Conservation (phyloP, 2,797 vertebrate genomes). For the Acipenser transmontanus region DNA sequence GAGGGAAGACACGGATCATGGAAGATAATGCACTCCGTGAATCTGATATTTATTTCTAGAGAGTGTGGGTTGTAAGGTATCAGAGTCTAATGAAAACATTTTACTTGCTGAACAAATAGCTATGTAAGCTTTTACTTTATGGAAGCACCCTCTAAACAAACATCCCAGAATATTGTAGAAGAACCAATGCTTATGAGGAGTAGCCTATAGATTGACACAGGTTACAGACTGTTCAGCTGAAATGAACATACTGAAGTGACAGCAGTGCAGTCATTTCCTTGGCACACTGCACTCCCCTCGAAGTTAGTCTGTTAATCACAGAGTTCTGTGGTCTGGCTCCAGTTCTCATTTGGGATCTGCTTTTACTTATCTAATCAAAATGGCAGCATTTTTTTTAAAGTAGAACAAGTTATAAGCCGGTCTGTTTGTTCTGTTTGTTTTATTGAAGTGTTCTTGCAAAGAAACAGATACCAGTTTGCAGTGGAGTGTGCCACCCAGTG, state of each 20-base stretch:
- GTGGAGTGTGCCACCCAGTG: too few species aligned
- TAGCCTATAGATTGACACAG: not conserved
- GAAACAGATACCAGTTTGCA: too few species aligned
- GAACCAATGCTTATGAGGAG: too few species aligned
- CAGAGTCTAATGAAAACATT: not conserved
- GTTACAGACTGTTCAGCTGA: not conserved
- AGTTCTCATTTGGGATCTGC: constrained; percentile 2
- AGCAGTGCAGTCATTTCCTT: not conserved
- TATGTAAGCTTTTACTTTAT: too few species aligned
- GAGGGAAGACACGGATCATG: too few species aligned
- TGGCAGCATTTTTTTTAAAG: not conserved
- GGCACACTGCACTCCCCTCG: not conserved
- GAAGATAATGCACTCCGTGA: too few species aligned
- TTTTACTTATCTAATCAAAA: not conserved
- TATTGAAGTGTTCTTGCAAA: too few species aligned
- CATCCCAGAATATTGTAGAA: too few species aligned
- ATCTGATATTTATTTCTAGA: too few species aligned
- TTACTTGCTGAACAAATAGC: not conserved
- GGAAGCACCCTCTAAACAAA: too few species aligned
- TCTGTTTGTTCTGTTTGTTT: too few species aligned
- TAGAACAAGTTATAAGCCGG: not conserved
- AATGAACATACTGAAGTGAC: not conserved
- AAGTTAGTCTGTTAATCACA: not conserved
- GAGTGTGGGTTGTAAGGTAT: too few species aligned
- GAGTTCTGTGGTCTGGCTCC: not conserved